These are phyloP conservation scores for Semibalanus balanoides DNA, from an alignment of 1,140 invertebrate species.

Conservation along the genomic window DNA sequence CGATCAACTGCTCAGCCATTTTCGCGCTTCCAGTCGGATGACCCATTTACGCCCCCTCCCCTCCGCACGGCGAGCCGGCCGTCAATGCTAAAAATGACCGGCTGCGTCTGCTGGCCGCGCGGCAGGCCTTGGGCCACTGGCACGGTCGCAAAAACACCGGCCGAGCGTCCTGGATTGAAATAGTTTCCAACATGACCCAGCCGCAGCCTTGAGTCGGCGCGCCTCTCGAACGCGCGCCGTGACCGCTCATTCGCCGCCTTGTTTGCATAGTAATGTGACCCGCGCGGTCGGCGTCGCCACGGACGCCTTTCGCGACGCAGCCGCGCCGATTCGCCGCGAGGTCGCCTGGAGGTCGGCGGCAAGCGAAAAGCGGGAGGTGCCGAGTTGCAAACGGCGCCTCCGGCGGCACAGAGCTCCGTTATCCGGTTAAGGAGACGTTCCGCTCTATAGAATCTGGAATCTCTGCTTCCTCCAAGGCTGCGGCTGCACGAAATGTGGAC, in stretches of 20 bases:
- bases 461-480: too few species aligned
- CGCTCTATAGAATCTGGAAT: too few species aligned
- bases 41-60: too few species aligned
- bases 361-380: not conserved
- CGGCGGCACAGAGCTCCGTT: not conserved
- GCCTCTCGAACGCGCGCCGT: not conserved
- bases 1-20: too few species aligned
- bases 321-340: not conserved
- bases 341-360: not conserved
- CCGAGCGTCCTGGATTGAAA: not conserved
- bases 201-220: not conserved
- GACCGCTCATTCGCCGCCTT: not conserved
- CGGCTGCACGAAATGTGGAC: too few species aligned
- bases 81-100: constrained; percentile 1
- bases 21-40: too few species aligned
- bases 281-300: not conserved
- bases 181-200: not conserved
- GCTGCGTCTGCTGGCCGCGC: too few species aligned
- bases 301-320: not conserved
- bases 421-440: too few species aligned
- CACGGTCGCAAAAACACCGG: not conserved
- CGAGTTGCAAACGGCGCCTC: not conserved
- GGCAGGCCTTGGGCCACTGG: not conserved
- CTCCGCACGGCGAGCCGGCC: not conserved
- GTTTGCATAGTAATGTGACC: not conserved